Evolutionary conservation across 1,140 invertebrate genomes (phyloP).

Genomic region (Ceratitis capitata): DNA sequence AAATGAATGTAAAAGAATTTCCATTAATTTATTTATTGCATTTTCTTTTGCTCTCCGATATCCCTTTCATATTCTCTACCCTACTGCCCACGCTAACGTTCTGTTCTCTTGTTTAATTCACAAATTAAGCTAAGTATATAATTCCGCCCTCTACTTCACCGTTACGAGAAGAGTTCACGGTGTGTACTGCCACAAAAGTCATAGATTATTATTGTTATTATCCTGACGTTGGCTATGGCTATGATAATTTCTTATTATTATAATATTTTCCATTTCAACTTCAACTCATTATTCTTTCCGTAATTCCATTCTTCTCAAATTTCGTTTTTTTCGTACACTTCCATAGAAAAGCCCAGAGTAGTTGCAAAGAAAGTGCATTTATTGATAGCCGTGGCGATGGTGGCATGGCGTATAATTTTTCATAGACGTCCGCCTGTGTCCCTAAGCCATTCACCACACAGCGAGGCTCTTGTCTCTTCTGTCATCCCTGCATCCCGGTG

Average conservation of each 20-base stretch:
- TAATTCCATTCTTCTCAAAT: neutral
- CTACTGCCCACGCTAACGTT: neutral
- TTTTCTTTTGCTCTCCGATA: neutral
- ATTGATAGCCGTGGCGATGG: constrained; percentile 9
- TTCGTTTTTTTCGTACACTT: neutral
- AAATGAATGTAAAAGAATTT: neutral
- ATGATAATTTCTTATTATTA: constrained; percentile 2
- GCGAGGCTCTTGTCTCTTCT: neutral
- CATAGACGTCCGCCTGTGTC: neutral
- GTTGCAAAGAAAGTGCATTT: neutral
- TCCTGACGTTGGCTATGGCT: no score
- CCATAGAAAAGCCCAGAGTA: neutral
- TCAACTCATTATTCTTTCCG: neutral
- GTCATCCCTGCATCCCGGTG: neutral
- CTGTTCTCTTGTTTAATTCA: neutral
- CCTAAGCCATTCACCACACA: neutral
- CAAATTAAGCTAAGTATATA: neutral
- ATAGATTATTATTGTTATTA: constrained; percentile 8
- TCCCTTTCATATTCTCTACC: neutral
- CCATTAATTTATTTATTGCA: neutral
- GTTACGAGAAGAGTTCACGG: neutral
- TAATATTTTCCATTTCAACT: neutral
- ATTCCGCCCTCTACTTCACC: neutral
- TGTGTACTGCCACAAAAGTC: neutral
- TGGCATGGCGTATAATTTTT: constrained; percentile 6